Percentiles rank a stretch among this genome's conserved stretches.
Conservation (phyloP, 1,140 invertebrate genomes). For the Paracyclopina nana region DNA sequence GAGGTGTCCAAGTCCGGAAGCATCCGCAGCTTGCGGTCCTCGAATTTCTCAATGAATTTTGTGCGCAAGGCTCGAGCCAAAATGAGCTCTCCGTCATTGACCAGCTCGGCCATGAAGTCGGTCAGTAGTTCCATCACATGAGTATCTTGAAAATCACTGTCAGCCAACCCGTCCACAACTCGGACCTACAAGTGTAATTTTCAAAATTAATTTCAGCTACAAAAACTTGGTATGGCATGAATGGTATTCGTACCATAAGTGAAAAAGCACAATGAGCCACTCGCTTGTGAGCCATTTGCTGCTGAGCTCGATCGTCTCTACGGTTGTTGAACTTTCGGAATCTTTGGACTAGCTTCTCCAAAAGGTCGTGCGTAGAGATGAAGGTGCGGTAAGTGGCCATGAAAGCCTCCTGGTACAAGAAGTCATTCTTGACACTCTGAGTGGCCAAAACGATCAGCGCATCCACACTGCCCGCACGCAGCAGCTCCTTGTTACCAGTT, state of each 20-base stretch:
- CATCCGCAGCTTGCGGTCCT: slow-evolving; percentile 32
- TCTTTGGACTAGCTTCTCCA: slow-evolving; percentile 65
- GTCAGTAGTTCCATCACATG: slow-evolving; percentile 33
- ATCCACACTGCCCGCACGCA: slow-evolving; percentile 70
- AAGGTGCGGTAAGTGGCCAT: slow-evolving; percentile 90
- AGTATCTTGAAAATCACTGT: slow-evolving; percentile 41
- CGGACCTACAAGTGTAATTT: slow-evolving; percentile 44
- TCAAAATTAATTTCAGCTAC: not conserved
- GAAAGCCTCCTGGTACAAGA: slow-evolving; percentile 89
- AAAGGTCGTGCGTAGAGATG: slow-evolving; percentile 61
- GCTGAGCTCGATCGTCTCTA: no score
- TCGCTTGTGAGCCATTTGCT: slow-evolving; percentile 47
- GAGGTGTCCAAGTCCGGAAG: slow-evolving; percentile 2
- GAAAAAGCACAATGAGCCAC: slow-evolving; percentile 67
- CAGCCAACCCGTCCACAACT: slow-evolving; percentile 75
- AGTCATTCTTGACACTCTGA: slow-evolving; percentile 73
- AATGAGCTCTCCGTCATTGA: slow-evolving; percentile 57
- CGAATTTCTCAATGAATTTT: slow-evolving; percentile 74
- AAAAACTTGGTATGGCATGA: not conserved
- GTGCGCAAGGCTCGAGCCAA: slow-evolving; percentile 69
- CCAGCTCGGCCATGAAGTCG: slow-evolving; percentile 75
- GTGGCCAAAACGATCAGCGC: slow-evolving; percentile 81
- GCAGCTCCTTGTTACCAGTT: no score
- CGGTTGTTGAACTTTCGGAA: slow-evolving; percentile 55
- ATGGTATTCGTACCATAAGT: slow-evolving; percentile 18